Base-by-base conservation (phyloP, 2,888 invertebrate genomes). In the Gasteruption jaculator region DNA sequence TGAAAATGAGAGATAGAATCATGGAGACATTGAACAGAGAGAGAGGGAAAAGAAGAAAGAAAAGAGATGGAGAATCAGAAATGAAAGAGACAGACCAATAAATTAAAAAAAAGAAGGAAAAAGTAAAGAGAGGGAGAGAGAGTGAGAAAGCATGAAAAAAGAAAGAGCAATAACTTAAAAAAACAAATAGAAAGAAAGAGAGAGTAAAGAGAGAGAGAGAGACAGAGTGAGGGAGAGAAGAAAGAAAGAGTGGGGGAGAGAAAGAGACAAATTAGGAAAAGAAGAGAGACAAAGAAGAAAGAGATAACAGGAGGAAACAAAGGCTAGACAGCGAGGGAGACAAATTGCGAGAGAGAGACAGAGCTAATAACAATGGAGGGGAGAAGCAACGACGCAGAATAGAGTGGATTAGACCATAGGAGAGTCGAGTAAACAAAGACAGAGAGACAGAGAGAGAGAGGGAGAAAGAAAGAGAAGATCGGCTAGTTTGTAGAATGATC, bases 401-500 rank as follows among this genome's bases (percentile, higher is more conserved):
- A 24, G 24, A 8, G 24, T 8, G 8, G 24, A n/a, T 8, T 24
- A n/a, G 8, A 24, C 24, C n/a, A 24, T 24, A 7, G n/a, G 25
- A 26, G 18, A 16, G 6, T 5, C n/a, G 12, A 10, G 20, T n/a
- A 14, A 32, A 31, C 7, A 38, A 34, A 35, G 18, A 41, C 19
- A 10, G 15, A 27, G 12, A 32, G 35, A 45, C 22, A 31, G 18
- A 43, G 42, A 38, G 21, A 30, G 34, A 8, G 29, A 33, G 41
- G 36, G 24, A 39, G 43, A 44, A 46, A 33, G 41, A 48, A 34
- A 43, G 43, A 38, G 43, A 41, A 47, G 52, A 48, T 46, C 52
- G 56, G 57, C 54, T 61, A 63, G 60, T 61, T 63, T 60, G 60
- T 58, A 56, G 59, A 61, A 63, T 62, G 60, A 60, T 60, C 58